phyloP scores from a whole-genome alignment of 2,797 vertebrate genomes.

The Semotilus atromaculatus region DNA sequence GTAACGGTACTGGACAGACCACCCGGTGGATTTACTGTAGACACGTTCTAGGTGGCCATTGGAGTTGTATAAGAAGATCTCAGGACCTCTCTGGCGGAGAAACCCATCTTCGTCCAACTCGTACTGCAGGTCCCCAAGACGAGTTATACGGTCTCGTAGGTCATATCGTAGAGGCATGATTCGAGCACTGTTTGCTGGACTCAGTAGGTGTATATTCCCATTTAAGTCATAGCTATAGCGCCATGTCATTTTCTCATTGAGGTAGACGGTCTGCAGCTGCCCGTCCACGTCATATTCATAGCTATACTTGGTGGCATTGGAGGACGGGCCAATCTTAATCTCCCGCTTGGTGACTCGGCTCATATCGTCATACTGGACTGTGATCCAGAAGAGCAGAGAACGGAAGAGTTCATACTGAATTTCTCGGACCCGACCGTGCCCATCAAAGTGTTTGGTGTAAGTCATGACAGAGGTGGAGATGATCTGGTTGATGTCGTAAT shows the following conservation, averaged over 20 bases:
- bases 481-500: constrained; percentile 99
- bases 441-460: constrained; percentile 97
- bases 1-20: constrained; percentile 94
- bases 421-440: constrained; percentile 94
- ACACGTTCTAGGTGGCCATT: constrained; percentile 94
- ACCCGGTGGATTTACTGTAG: constrained; percentile 95
- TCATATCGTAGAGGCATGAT: constrained; percentile 93
- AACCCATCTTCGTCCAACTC: constrained; percentile 96
- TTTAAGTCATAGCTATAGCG: constrained; percentile 98
- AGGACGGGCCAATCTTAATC: constrained; percentile 96
- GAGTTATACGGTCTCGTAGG: constrained; percentile 94
- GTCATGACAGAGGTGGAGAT: constrained; percentile 99
- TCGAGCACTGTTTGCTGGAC: constrained; percentile 89
- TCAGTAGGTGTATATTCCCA: constrained; percentile 94
- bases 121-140: constrained; percentile 95
- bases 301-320: constrained; percentile 95
- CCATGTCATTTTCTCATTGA: constrained; percentile 97
- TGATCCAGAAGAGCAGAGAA: constrained; percentile 98
- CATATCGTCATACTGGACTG: constrained; percentile 95
- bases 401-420: constrained; percentile 98
- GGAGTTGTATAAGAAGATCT: constrained; percentile 97
- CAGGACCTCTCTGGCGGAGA: constrained; percentile 91
- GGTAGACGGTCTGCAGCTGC: constrained; percentile 93
- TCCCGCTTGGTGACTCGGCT: constrained; percentile 95
- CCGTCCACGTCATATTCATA: constrained; percentile 98